These are phyloP conservation scores for Lepidocyrtoides sp. DNA, from an alignment of 2,888 invertebrate genomes.

Conservation along the genomic window DNA sequence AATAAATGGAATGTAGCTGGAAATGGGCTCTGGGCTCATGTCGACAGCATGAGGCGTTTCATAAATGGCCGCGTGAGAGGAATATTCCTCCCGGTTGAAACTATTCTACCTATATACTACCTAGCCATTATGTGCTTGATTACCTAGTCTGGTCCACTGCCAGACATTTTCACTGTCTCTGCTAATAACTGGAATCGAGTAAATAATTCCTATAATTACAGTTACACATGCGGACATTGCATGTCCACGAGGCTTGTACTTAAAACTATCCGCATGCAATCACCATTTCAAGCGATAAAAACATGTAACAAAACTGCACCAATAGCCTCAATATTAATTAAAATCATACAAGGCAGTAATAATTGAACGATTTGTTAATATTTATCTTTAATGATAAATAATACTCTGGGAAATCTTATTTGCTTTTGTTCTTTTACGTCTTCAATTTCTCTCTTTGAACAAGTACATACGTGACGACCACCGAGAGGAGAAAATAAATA, in stretches of 20 bases:
- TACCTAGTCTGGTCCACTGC: constrained; percentile 25
- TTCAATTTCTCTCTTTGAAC: constrained; percentile 20
- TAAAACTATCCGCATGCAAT: not conserved
- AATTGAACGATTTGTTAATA: constrained; percentile 32
- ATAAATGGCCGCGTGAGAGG: too few relatives aligned
- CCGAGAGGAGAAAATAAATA: constrained; percentile 14
- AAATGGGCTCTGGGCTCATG: constrained; percentile 28
- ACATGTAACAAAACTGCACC: not conserved
- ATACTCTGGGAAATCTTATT: constrained; percentile 29
- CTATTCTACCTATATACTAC: too few relatives aligned
- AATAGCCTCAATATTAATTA: constrained; percentile 12
- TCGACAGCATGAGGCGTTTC: constrained; percentile 9
- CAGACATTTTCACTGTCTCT: constrained; percentile 4
- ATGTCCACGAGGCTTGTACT: not conserved
- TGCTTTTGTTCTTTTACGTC: not conserved
- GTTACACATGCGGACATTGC: not conserved
- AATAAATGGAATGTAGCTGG: constrained; percentile 38
- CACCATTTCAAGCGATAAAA: not conserved
- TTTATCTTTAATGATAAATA: constrained; percentile 48
- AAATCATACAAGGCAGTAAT: constrained; percentile 8
- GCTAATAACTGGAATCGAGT: constrained; percentile 37
- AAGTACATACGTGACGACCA: constrained; percentile 33
- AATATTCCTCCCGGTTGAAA: too few relatives aligned
- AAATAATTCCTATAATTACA: constrained; percentile 36
- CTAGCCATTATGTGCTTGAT: too few relatives aligned